A percentile compares a stretch with the other conserved stretches of the same genome.
Conservation (phyloP, 2,888 invertebrate species). For the Serrognathus titanus region DNA sequence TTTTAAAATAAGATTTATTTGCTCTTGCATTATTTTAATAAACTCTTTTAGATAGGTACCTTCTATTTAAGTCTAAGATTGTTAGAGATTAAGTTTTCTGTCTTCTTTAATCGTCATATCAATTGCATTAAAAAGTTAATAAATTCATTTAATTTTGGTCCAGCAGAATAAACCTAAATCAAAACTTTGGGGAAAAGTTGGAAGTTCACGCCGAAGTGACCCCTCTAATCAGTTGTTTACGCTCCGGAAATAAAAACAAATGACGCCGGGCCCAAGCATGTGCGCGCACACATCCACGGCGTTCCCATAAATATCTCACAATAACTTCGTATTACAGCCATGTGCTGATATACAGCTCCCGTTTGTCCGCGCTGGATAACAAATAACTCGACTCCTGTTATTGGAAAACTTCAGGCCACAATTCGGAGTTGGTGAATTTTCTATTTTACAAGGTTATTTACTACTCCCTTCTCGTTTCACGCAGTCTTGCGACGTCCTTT, state of each 20-base stretch:
- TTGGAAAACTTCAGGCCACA: slow-evolving; percentile 40
- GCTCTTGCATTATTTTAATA: no score
- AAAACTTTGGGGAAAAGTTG: no score
- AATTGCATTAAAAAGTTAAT: no score
- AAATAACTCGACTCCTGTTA: slow-evolving; percentile 39
- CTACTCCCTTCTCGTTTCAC: slow-evolving; percentile 17
- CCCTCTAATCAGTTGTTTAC: not conserved
- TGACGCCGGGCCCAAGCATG: slow-evolving; percentile 18
- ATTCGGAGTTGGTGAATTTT: slow-evolving; percentile 32
- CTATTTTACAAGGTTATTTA: slow-evolving; percentile 37
- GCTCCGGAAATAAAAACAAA: slow-evolving; percentile 18
- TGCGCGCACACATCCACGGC: slow-evolving; percentile 3
- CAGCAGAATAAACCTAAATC: no score
- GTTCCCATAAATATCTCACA: slow-evolving; percentile 28
- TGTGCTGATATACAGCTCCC: slow-evolving; percentile 14
- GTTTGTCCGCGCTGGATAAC: slow-evolving; percentile 35
- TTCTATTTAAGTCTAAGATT: no score
- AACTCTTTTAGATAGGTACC: no score
- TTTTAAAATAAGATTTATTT: no score
- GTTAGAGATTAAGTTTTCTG: no score
- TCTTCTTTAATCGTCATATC: no score
- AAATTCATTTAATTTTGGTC: no score
- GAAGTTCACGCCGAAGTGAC: no score
- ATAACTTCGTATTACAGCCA: slow-evolving; percentile 27
- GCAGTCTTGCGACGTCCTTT: not conserved